Conservation (phyloP, 2,797 vertebrate species). For the Pseudochirops corinnae region DNA sequence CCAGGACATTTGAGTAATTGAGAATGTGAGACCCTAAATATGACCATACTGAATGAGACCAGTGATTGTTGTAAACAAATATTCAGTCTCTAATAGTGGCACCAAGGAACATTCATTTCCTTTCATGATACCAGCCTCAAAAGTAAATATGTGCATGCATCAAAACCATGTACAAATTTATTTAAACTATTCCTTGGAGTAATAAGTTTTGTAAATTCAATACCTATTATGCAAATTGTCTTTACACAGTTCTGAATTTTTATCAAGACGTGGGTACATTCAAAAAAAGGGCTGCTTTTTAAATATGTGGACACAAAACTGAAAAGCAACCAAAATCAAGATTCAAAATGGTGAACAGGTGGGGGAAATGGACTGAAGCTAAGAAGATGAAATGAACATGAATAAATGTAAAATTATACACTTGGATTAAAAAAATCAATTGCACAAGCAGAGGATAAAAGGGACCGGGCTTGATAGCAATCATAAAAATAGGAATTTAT, state of each 20-base stretch:
- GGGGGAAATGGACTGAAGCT: conserved; percentile 34
- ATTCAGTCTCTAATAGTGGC: background rate
- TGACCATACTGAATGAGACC: background rate
- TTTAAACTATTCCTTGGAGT: background rate
- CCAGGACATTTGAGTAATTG: background rate
- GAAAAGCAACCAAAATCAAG: conserved; percentile 30
- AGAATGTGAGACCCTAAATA: conserved; percentile 15
- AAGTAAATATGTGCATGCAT: conserved; percentile 26
- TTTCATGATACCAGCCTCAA: background rate
- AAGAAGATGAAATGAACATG: conserved; percentile 34
- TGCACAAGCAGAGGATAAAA: background rate
- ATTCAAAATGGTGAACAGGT: conserved; percentile 15
- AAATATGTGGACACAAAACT: conserved; percentile 11
- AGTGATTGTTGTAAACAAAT: background rate
- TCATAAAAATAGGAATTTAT: conserved; percentile 10
- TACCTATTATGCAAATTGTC: conserved; percentile 7
- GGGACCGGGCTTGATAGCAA: background rate
- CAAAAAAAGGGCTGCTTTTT: conserved; percentile 15
- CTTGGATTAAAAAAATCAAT: conserved; percentile 11
- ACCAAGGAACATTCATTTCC: background rate
- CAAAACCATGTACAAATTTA: background rate
- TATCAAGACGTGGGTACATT: background rate
- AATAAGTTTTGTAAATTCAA: background rate
- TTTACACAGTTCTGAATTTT: conserved; percentile 28
- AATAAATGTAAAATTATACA: background rate